Percentiles rank a stretch among this genome's conserved stretches.
Conservation (phyloP, 53 echinoderm and acorn worm species). For the Henricia sp. region DNA sequence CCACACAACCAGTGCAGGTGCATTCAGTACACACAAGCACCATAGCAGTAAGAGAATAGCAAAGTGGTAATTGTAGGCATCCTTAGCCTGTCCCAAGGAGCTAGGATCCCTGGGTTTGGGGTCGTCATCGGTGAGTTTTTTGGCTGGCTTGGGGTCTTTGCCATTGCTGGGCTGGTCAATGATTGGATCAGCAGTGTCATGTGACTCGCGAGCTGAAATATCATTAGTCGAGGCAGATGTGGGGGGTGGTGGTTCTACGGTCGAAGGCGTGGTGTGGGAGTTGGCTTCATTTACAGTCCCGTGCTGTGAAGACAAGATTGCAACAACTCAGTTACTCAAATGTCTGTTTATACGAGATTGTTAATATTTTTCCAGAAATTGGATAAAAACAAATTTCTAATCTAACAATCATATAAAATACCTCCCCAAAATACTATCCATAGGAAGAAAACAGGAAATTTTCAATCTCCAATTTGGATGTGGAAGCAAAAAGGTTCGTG, state of each 20-base stretch:
- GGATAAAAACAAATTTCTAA: too few species aligned
- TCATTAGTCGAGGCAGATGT: background rate
- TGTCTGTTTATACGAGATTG: too few species aligned
- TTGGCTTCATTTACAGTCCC: constrained; percentile 1
- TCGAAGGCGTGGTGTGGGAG: background rate
- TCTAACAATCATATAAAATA: too few species aligned
- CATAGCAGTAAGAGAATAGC: constrained; percentile 45
- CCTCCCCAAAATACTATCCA: too few species aligned
- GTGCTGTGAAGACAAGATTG: constrained; percentile 8
- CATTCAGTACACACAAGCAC: constrained; percentile 56
- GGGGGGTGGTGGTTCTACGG: background rate
- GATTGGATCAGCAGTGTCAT: too few species aligned
- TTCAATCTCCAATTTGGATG: too few species aligned
- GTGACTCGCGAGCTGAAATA: background rate
- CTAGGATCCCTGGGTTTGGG: constrained; percentile 39
- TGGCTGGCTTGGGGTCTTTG: background rate
- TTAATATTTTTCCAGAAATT: too few species aligned
- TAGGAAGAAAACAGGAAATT: too few species aligned
- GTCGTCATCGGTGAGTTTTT: background rate
- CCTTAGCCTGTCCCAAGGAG: constrained; percentile 43
- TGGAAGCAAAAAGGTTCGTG: too few species aligned
- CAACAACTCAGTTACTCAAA: background rate
- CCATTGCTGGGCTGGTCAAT: too few species aligned
- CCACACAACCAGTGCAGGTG: constrained; percentile 62
- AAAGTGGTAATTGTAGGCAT: constrained; percentile 56